Base-by-base conservation (phyloP, 2,797 vertebrate genomes). In the Coranthus polyacanthus region DNA sequence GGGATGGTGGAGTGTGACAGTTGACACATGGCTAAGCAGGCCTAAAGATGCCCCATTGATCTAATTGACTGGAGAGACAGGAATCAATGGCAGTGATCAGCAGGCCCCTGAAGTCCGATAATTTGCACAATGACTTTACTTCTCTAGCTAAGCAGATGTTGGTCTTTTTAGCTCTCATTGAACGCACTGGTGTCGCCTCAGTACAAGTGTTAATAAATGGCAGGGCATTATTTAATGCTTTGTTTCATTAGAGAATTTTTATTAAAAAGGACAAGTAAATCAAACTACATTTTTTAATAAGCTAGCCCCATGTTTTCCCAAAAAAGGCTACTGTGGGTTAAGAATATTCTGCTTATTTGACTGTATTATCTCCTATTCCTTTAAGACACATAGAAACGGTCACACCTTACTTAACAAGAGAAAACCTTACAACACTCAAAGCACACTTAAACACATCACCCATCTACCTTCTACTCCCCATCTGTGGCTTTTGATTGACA, bases 21-120 rank as follows among this genome's bases (percentile, higher is more conserved):
- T 77, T 85, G 88, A 89, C 91, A 92, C 89, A 80, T 84, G 86
- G 91, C 84, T 90, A 89, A 82, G 72, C 84, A 89, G 87, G 47
- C 71, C 82, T 89, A 90, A 92, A 92, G 90, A 91, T 90, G 89
- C 75, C 56, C 70, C 88, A 94, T 94, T 91, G 93, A 95, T 93
- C 87, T 79, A 81, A 93, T 92, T 87, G 86, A 91, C 87, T 85
- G 75, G 58, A 83, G 81, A 78, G 72, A 51, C 67, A 66, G 70
- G 67, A 87, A 93, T 94, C 93, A 90, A 93, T 95, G 79, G 38
- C 68, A 86, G 86, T 91, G 93, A 94, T 94, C 92, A 91, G 90
- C 81, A 84, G 85, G 83, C 88, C 87, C 85, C 88, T 46, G 32
- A 89, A 91, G 81, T 75, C 85, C 86, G 83, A 88, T 89, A 82